Base-by-base conservation (phyloP, 2,888 invertebrate species). In the Ceratothoa steindachneri region DNA sequence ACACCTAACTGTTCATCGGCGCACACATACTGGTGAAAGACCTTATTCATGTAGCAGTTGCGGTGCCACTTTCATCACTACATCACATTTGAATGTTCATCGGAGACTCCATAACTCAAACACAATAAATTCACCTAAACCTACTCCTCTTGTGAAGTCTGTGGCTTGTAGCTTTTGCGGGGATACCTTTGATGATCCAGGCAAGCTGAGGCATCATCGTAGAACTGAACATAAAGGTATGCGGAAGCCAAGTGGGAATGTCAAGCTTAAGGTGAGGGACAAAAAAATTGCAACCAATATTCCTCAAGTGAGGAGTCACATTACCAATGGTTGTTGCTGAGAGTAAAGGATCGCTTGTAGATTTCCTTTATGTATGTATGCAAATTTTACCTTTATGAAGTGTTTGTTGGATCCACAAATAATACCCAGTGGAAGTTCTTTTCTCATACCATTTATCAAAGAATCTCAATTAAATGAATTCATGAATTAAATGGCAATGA, bases 11-110 rank as follows among this genome's bases (percentile, higher is more conserved):
- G 78, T 78, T 31, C 78, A 78, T 55, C 73, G 78, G 24, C 71
- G 78, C 27, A 78, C 75, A 51, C 78, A 78, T 67, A 78, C 75
- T 12, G 78, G 78, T 31, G 78, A 78, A 52, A 67, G 78, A 22
- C 78, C 78, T 15, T 78, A 75, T 65, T 78, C 78, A 1, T 78
- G 78, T 71, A 68, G 69, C 30, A 75, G 75, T 30, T 78, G 78
- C 66, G 75, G 75, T 22, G 78, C 78, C 12, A 78, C 78, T 19
- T 78, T 78, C 53, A 78, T 78, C 55, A 78, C 78, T 19, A 78
- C 78, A 7, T 78, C 78, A 28, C 78, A 78, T 31, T 53, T 78
- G 29, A 78, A 78, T 69, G 78, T 78, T 30, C 78, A 78, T 60
- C 72, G 75, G 30, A 71, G 75, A 69, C 73, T 75, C 19, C 78